These are phyloP conservation scores for Diaphora mendica DNA, from an alignment of 2,888 invertebrate genomes.

Conservation along the genomic window DNA sequence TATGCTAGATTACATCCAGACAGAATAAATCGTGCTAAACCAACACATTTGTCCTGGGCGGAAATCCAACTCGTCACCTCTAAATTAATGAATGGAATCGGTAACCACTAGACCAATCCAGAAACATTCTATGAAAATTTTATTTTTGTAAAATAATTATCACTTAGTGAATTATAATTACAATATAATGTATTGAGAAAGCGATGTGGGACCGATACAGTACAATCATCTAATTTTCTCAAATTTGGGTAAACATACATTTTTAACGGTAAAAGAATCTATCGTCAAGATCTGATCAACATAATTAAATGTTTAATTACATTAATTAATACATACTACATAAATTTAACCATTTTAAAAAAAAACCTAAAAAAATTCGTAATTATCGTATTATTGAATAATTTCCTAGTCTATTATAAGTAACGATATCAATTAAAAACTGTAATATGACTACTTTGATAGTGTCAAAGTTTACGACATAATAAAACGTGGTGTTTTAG, in stretches of 20 bases:
- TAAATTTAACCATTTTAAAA: not conserved
- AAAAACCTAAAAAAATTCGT: conserved; percentile 1
- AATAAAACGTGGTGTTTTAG: conserved; percentile 72
- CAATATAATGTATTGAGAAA: no score
- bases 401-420: conserved; percentile 36
- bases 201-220: not conserved
- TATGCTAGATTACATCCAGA: no score
- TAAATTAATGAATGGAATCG: no score
- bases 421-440: conserved; percentile 53
- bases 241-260: not conserved
- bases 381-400: conserved; percentile 20
- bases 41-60: no score
- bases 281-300: not conserved
- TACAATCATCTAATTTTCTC: not conserved
- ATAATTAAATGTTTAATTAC: not conserved
- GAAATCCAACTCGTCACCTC: no score
- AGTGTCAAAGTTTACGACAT: conserved; percentile 67
- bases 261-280: no score
- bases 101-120: not conserved
- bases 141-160: not conserved
- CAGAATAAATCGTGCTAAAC: no score
- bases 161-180: not conserved
- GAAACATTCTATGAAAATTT: not conserved
- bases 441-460: conserved; percentile 56
- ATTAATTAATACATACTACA: not conserved